These are phyloP conservation scores for Echinops telfairi DNA, from an alignment of 2,113 vertebrate genomes.

Conservation along the genomic window DNA sequence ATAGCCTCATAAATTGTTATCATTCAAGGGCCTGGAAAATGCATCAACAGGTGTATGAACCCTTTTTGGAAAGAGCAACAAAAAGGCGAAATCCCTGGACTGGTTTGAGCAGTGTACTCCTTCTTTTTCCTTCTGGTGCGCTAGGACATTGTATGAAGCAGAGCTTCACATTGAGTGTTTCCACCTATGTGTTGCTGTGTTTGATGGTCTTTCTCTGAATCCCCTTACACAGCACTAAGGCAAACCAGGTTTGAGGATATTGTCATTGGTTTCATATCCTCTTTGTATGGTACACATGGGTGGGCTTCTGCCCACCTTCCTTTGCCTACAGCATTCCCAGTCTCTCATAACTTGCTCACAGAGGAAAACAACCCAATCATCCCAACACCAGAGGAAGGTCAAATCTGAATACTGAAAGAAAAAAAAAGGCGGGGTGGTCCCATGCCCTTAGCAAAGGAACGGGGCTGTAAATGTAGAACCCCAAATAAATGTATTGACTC, in stretches of 20 bases:
- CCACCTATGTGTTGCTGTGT: not conserved
- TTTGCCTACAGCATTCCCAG: slow-evolving; percentile 38
- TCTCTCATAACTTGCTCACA: slow-evolving; percentile 61
- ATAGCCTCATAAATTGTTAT: slow-evolving; percentile 88
- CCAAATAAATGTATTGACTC: too few relatives aligned
- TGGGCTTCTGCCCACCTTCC: slow-evolving; percentile 47
- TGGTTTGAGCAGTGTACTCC: slow-evolving; percentile 51
- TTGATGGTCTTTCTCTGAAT: slow-evolving; percentile 32
- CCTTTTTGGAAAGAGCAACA: slow-evolving; percentile 58
- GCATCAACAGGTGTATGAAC: slow-evolving; percentile 87
- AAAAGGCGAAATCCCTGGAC: slow-evolving; percentile 3
- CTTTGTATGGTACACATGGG: slow-evolving; percentile 31
- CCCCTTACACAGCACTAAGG: not conserved
- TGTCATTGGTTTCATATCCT: not conserved
- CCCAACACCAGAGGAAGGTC: slow-evolving; percentile 53
- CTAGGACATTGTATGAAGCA: slow-evolving; percentile 27
- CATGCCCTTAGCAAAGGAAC: not conserved
- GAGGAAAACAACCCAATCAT: slow-evolving; percentile 62
- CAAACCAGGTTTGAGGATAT: not conserved
- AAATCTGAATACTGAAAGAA: not conserved
- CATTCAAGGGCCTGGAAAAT: slow-evolving; percentile 82
- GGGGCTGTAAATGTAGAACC: not conserved
- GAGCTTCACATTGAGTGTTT: not conserved
- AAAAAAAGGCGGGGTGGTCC: not conserved
- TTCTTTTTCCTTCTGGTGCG: not conserved